Evolutionary conservation across 2,888 invertebrate genomes (phyloP), one percentile per base, ranked within the genome.

Genomic region (Pedicia rivosa): DNA sequence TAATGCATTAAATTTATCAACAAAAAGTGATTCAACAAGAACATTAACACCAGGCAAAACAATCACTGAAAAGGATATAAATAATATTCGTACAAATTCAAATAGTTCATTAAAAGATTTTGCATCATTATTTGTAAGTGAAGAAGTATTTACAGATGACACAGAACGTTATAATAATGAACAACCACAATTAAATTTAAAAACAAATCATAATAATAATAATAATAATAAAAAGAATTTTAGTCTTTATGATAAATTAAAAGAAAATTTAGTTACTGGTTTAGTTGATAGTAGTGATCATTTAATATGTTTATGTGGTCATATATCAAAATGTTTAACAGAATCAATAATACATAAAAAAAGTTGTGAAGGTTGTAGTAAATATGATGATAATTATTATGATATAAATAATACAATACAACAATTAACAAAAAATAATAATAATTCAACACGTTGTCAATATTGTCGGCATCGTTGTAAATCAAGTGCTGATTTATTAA

Each of bases 381-480:
- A 24, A 24, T 24, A 24, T 24, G 64, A 60, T 42, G 55, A 62
- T 41, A 58, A 44, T 19, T n/a, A n/a, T n/a, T 22, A 19, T 27
- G 36, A 40, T 12, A n/a, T 30, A 6, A 30, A 5, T 3, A 30
- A 19, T 30, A 16, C 12, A 16, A 6, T 30, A 17, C 17, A 22
- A 12, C 20, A 13, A 14, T 13, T 13, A 4, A 13, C 13, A 17
- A 5, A 17, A 8, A 8, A 13, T 5, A 32, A 32, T 22, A 13
- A 20, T 12, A 55, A 57, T 6, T 80, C 83, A 10, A 79, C 82
- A 35, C 70, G 87, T 40, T 88, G 88, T 55, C 84, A 84, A 57
- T 76, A 78, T 54, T 88, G 88, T 56, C 71, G 86, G 44, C 84
- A 83, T 55, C 70, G 86, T 42, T 88, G 86, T 59, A 87, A 87